phyloP scores from a whole-genome alignment of 2,113 vertebrate genomes.

The Calyptomena viridis region DNA sequence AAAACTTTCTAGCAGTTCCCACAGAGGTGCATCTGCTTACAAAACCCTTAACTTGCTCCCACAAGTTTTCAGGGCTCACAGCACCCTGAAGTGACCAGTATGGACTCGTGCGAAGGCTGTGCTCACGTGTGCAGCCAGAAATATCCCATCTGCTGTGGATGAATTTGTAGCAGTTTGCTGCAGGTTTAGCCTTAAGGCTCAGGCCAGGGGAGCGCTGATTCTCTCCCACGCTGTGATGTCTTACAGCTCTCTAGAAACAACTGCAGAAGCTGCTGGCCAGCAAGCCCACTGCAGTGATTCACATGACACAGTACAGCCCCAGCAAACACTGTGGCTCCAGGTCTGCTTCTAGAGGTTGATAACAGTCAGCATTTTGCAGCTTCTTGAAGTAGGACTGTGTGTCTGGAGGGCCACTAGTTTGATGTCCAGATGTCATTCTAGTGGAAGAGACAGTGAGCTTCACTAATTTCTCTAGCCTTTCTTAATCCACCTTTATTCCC shows the following conservation, averaged over 20 bases:
- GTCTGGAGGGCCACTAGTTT: background rate
- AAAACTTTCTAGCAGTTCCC: background rate
- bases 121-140: background rate
- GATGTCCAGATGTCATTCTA: background rate
- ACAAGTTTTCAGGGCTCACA: background rate
- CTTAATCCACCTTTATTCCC: background rate
- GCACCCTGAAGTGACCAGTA: rapidly evolving
- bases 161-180: background rate
- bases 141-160: background rate
- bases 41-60: background rate
- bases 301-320: background rate
- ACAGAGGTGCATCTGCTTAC: background rate
- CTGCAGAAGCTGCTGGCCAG: background rate
- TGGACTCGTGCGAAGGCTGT: rapidly evolving
- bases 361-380: background rate
- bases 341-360: background rate
- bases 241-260: background rate
- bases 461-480: background rate
- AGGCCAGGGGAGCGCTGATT: background rate
- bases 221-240: background rate
- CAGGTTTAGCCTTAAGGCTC: background rate
- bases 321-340: background rate
- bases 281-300: background rate
- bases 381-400: background rate
- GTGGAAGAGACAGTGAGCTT: background rate